Base-by-base conservation (phyloP, 37 sponge, comb jelly and placozoan species). In the Bolinopsis microptera region DNA sequence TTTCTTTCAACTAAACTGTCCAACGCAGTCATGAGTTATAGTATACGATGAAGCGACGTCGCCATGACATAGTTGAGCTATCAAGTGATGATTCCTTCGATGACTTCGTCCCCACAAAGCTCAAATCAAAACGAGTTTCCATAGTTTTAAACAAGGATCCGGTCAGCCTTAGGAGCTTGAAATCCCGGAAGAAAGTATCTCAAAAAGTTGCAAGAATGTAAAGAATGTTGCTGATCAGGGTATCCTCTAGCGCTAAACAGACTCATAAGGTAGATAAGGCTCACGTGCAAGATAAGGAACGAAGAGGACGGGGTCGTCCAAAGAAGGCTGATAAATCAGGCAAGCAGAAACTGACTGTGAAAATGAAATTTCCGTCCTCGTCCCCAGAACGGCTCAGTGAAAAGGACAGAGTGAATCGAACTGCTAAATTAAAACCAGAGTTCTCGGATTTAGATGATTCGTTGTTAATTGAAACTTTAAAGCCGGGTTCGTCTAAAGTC, bases 361-460 rank as follows among this genome's bases (percentile, higher is more conserved):
- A n/a, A n/a, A n/a, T n/a, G n/a, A n/a, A n/a, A n/a, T n/a, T n/a
- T n/a, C n/a, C n/a, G n/a, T n/a, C n/a, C n/a, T n/a, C n/a, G n/a
- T 48, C 61, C 13, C 13, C 13, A 48, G 9, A 5, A 18, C 61
- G 61, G 13, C 5, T 13, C 13, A 48, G 61, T 13, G 61, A 48
- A 13, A 48, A 48, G 13, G 5, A 5, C 5, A n/a, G n/a, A n/a
- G 61, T 18, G 13, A 48, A 48, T 48, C 61, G 13, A 48, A 48
- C 5, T 48, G 61, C 13, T 13, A 48, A 48, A 48, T 13, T 48
- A 48, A 77, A 77, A 77, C 80, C 37, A 16, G 36, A 77, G 21
- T 77, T 77, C 80, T 77, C 80, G 9, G 80, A 77, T 77, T 18
- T 77, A 9, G 80, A 77, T 32, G 80, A 77, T 34, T 77, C 80